Conservation (phyloP, 2,888 invertebrate genomes). For the Trichopria drosophilae region DNA sequence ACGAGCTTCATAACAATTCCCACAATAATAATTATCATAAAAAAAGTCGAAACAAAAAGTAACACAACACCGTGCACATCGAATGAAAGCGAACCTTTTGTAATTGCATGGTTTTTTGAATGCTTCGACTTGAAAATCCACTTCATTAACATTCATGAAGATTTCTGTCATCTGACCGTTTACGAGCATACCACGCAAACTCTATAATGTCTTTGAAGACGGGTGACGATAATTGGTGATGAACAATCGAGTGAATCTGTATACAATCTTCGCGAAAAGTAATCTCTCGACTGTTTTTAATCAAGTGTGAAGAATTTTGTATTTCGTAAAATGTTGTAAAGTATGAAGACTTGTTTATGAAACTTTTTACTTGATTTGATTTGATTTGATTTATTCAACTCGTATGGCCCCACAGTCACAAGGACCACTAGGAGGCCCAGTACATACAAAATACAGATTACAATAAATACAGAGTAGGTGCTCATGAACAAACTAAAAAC, state of each 20-base stretch:
- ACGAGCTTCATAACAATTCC: too few relatives aligned
- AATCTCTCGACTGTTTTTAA: constrained; percentile 1
- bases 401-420: too few relatives aligned
- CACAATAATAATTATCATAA: neutral
- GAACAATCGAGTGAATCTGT: constrained; percentile 3
- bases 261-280: constrained; percentile 5
- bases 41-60: constrained; percentile 4
- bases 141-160: constrained; percentile 3
- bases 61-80: constrained; percentile 1
- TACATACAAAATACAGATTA: too few relatives aligned
- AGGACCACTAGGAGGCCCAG: too few relatives aligned
- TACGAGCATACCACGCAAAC: constrained; percentile 6
- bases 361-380: constrained; percentile 10
- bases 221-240: constrained; percentile 3
- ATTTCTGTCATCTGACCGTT: neutral
- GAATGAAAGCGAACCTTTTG: neutral
- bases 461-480: too few relatives aligned
- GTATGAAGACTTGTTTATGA: constrained; percentile 8
- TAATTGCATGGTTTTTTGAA: constrained; percentile 1
- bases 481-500: too few relatives aligned
- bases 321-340: too few relatives aligned
- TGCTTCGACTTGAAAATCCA: neutral
- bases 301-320: constrained; percentile 1
- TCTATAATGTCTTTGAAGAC: constrained; percentile 5
- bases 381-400: too few relatives aligned